These are phyloP conservation scores for Koerneria pararmatus DNA, from an alignment of 2,888 invertebrate genomes.

Conservation along the genomic window DNA sequence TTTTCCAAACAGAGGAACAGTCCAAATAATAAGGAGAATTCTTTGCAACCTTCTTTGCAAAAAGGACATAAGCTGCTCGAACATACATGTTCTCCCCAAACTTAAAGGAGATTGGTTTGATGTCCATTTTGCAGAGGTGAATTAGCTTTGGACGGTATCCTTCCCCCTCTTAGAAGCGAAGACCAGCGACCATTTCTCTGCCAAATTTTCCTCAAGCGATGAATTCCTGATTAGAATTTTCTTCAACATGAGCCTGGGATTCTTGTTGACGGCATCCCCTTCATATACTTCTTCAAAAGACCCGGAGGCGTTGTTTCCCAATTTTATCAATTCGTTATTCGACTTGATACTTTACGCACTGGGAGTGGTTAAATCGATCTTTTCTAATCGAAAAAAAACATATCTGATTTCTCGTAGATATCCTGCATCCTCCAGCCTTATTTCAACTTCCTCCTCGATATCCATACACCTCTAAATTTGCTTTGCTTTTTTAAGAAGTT, in stretches of 20 bases:
- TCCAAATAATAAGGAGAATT: no score
- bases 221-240: slow-evolving; percentile 4
- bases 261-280: slow-evolving; percentile 13
- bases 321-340: no score
- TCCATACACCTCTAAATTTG: no score
- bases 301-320: neutral
- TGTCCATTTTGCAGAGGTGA: slow-evolving; percentile 11
- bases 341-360: no score
- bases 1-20: no score
- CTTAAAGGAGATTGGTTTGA: slow-evolving; percentile 9
- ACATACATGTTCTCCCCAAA: no score
- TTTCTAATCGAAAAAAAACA: neutral
- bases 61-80: no score
- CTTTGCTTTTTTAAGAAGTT: no score
- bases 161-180: neutral
- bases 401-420: slow-evolving; percentile 33
- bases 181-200: no score
- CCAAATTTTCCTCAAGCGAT: no score
- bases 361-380: neutral
- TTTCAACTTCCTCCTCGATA: slow-evolving; percentile 30
- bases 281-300: slow-evolving; percentile 1
- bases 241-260: slow-evolving; percentile 15
- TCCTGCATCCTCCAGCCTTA: slow-evolving; percentile 33
- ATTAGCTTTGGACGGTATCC: slow-evolving; percentile 17
- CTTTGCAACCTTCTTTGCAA: no score